These are phyloP conservation scores for Mareca penelope DNA, from an alignment of 2,797 vertebrate species.

Conservation along the genomic window DNA sequence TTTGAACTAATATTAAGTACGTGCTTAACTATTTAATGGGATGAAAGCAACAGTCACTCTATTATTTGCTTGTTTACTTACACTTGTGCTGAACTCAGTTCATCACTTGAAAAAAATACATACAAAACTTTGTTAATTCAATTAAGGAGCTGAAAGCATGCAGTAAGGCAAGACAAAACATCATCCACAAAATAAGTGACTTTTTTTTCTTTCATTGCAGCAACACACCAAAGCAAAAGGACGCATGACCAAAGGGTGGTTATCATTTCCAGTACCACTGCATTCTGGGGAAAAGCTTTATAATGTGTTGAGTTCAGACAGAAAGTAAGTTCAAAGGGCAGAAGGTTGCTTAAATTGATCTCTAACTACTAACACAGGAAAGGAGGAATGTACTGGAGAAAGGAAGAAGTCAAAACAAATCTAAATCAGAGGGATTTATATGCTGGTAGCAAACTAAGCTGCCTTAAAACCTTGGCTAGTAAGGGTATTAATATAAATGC, in stretches of 20 bases:
- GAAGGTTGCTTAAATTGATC: not conserved
- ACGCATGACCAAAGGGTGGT: not conserved
- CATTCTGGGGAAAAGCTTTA: not conserved
- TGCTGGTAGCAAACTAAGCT: not conserved
- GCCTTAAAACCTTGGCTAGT: not conserved
- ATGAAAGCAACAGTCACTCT: not conserved
- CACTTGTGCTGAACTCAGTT: not conserved
- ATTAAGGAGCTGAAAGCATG: not conserved
- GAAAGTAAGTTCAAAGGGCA: not conserved
- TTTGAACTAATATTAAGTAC: conserved; percentile 30
- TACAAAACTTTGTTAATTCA: not conserved
- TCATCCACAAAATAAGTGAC: not conserved
- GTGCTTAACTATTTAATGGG: conserved; percentile 1
- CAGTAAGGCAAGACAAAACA: not conserved
- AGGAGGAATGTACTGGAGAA: not conserved
- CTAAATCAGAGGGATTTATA: not conserved
- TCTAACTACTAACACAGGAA: not conserved
- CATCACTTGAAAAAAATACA: not conserved
- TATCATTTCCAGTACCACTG: not conserved
- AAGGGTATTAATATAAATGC: not conserved
- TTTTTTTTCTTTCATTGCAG: not conserved
- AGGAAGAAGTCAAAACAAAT: not conserved
- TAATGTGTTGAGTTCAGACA: not conserved
- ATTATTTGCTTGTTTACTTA: not conserved
- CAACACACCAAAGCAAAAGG: not conserved